A percentile compares a stretch with the other conserved stretches of the same genome.
Conservation (phyloP, 2,888 invertebrate genomes). For the Elaeidobius kamerunicus region DNA sequence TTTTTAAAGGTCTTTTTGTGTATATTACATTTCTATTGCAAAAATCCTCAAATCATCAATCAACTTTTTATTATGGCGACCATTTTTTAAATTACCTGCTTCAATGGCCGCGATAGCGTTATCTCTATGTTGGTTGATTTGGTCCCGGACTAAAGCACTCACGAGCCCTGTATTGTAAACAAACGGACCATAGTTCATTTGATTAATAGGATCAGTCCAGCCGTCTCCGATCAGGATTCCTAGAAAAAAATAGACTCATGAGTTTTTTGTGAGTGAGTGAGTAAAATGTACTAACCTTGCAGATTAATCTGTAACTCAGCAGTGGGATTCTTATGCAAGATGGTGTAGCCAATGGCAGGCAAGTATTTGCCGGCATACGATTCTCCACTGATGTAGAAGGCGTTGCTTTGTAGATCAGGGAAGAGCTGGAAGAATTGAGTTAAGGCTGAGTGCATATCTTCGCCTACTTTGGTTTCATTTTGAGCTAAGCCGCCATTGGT, state of each 20-base stretch:
- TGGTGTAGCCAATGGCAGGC: conserved; percentile 73
- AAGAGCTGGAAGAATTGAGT: conserved; percentile 83
- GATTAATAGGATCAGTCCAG: conserved; percentile 73
- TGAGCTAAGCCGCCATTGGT: conserved; percentile 61
- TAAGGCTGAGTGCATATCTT: conserved; percentile 72
- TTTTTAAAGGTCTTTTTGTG: too few relatives aligned
- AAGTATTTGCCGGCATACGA: conserved; percentile 80
- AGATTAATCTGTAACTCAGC: conserved; percentile 67
- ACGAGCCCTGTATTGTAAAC: conserved; percentile 74
- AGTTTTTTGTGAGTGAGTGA: too few relatives aligned
- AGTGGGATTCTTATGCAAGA: conserved; percentile 60
- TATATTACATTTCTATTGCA: too few relatives aligned
- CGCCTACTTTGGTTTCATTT: conserved; percentile 80
- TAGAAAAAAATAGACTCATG: conserved; percentile 1
- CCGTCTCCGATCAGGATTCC: conserved; percentile 78
- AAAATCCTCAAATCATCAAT: too few relatives aligned
- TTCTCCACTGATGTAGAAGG: conserved; percentile 87
- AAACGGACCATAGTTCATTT: conserved; percentile 73
- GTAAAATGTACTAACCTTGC: conserved; percentile 41
- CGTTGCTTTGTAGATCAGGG: conserved; percentile 66
- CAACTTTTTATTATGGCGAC: too few relatives aligned
- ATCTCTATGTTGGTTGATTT: conserved; percentile 13
- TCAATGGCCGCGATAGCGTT: conserved; percentile 7
- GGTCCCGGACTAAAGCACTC: conserved; percentile 39
- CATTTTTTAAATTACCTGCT: conserved; percentile 31